Conservation (phyloP, 2,797 vertebrate genomes). For the Pachyuromys duprasi region DNA sequence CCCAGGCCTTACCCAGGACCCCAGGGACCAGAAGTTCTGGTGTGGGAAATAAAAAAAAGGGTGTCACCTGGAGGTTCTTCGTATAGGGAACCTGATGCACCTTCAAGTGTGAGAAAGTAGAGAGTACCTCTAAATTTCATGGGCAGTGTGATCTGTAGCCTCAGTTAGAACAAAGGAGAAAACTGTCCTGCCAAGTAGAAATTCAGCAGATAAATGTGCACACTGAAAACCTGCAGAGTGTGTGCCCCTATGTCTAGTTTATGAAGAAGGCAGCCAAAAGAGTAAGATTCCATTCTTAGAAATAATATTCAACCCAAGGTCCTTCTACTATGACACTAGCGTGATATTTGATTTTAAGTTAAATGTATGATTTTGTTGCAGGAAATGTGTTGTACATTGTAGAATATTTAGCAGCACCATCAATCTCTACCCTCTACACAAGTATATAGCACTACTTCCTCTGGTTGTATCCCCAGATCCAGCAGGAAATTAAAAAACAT, state of each 20-base stretch:
- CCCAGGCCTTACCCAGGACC: background rate
- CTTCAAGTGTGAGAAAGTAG: background rate
- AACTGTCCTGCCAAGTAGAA: background rate
- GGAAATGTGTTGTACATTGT: background rate
- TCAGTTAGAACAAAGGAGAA: conserved; percentile 5
- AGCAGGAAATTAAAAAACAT: background rate
- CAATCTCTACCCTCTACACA: background rate
- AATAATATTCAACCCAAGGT: background rate
- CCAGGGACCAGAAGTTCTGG: background rate
- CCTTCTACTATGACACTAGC: background rate
- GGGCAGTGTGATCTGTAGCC: background rate
- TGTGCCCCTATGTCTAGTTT: background rate
- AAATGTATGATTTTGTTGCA: background rate
- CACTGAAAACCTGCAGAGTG: background rate
- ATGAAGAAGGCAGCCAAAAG: background rate
- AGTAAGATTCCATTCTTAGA: background rate
- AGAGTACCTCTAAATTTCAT: background rate
- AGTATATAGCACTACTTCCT: background rate
- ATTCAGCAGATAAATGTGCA: background rate
- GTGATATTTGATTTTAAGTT: background rate
- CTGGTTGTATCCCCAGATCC: background rate
- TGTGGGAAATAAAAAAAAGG: background rate
- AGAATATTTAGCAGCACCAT: background rate
- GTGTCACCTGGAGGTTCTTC: background rate
- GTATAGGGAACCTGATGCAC: background rate